Base-by-base conservation (phyloP, 2,797 vertebrate genomes). In the Galago senegalensis region DNA sequence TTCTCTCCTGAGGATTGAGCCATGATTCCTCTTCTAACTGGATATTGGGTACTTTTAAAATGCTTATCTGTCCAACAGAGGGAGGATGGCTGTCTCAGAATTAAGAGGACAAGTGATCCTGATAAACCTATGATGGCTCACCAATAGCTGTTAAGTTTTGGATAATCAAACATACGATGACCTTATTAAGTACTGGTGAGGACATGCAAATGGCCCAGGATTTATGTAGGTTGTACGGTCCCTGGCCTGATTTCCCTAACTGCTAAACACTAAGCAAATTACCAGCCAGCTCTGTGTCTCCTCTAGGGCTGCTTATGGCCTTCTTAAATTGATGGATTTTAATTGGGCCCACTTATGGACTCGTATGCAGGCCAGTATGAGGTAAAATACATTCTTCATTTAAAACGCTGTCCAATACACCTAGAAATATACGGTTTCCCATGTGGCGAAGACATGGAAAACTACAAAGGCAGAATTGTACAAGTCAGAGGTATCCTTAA, bases 21-120 rank as follows among this genome's bases (percentile, higher is more conserved):
- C 98, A 98, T 0, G 98, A 98, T 80, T 98, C 98, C 61, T 98
- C 98, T 97, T 98, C 98, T 93, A 98, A 75, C 69, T 93, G 97
- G 90, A 98, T 96, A 82, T 93, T 21, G 0, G 98, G 94, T 65
- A 98, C 96, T 94, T 98, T 98, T 84, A 98, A 97, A 85, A 98
- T 89, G 92, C 92, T 98, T 77, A 98, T 76, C 98, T 99, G 97
- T 92, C 46, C 94, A 98, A 97, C 0, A 97, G 73, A 96, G 89
- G 53, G 31, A 90, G 23, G 72, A 81, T 0, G 49, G 53, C 1
- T 91, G 95, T 97, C 58, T 97, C 95, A 87, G 11, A 94, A 95
- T 69, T 93, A 94, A 86, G 37, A 83, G 25, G 87, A 86, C 77
- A 77, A 60, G 49, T 79, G 72, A 94, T 67, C 91, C 83, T 92